Conservation (phyloP, 2,113 vertebrate genomes). For the Dryoscopus gambensis region DNA sequence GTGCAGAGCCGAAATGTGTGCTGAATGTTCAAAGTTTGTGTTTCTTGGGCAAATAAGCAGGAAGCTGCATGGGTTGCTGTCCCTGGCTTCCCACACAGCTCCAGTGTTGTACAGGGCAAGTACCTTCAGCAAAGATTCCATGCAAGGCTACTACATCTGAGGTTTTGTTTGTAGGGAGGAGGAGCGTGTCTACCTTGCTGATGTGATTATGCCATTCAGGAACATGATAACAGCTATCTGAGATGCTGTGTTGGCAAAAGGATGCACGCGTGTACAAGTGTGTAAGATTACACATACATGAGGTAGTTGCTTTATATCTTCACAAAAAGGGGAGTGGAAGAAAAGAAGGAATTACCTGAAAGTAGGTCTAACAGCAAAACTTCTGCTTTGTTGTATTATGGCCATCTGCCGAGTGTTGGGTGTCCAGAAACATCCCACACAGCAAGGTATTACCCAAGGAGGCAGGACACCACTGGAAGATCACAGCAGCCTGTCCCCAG, state of each 20-base stretch:
- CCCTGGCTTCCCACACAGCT: not conserved
- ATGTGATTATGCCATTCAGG: accelerated
- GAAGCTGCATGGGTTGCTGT: not conserved
- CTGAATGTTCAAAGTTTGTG: not conserved
- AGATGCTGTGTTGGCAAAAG: not conserved
- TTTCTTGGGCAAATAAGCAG: not conserved
- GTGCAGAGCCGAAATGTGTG: accelerated
- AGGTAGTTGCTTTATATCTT: not conserved
- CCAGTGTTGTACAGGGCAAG: accelerated
- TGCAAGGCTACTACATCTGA: accelerated
- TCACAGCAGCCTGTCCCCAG: not conserved
- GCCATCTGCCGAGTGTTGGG: not conserved
- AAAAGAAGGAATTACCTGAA: not conserved
- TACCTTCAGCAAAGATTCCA: not conserved
- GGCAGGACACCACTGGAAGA: accelerated
- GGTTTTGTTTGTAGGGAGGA: not conserved
- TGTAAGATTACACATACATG: accelerated
- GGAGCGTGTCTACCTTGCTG: accelerated
- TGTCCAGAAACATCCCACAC: not conserved
- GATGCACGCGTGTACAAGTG: accelerated
- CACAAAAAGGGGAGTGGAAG: not conserved
- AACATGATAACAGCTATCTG: accelerated
- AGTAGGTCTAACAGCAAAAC: not conserved
- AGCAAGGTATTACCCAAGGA: not conserved
- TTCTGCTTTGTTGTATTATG: not conserved